A percentile compares a stretch with the other conserved stretches of the same genome.
These are phyloP conservation scores for Apus apus DNA, from an alignment of 2,113 vertebrate genomes.

Conservation along the genomic window DNA sequence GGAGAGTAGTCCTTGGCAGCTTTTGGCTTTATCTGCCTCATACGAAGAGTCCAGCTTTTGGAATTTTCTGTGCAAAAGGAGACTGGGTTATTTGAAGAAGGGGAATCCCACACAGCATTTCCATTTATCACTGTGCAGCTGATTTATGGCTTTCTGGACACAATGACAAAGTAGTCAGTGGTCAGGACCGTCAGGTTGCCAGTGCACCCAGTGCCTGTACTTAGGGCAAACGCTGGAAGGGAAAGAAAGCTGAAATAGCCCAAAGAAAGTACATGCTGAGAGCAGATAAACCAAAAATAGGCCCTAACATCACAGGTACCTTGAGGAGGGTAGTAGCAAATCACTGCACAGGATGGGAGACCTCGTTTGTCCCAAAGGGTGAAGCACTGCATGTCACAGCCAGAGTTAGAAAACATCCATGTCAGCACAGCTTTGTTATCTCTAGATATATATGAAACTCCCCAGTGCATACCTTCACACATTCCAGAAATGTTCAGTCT, in stretches of 20 bases:
- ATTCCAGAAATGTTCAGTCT: background rate
- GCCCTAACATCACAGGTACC: background rate
- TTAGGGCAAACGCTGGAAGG: background rate
- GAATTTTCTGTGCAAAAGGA: background rate
- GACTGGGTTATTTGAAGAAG: background rate
- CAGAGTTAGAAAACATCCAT: background rate
- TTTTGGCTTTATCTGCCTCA: background rate
- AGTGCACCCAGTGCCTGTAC: background rate
- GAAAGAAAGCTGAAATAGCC: background rate
- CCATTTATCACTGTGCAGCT: background rate
- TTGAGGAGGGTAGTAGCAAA: background rate
- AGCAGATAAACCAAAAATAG: background rate
- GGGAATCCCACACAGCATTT: background rate
- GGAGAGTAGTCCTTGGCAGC: background rate
- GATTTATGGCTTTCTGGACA: background rate
- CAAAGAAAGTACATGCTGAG: background rate
- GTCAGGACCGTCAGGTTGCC: background rate
- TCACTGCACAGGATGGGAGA: background rate
- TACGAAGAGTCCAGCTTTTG: background rate
- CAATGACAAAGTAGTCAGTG: background rate
- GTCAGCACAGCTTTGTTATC: background rate
- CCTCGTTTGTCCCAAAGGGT: background rate
- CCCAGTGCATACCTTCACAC: background rate
- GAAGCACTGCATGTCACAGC: background rate
- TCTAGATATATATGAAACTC: background rate